These are phyloP conservation scores for Drosophila serrata DNA, from an alignment of 1,140 invertebrate species.

Conservation along the genomic window DNA sequence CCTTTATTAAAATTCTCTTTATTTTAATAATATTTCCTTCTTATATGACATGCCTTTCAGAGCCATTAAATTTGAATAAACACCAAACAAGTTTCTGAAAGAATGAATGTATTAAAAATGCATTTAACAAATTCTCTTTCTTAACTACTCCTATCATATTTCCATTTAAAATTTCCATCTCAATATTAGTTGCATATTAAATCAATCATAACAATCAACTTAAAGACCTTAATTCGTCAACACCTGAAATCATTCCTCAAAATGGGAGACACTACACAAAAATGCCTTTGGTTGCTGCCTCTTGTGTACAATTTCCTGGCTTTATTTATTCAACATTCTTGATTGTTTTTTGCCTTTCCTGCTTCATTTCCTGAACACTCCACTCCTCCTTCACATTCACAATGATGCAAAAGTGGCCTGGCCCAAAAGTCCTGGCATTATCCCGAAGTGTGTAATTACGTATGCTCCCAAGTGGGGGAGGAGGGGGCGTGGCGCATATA, in stretches of 20 bases:
- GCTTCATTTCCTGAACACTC: slow-evolving; percentile 37
- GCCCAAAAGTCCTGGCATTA: slow-evolving; percentile 53
- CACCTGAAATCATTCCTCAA: slow-evolving; percentile 12
- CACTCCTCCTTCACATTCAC: slow-evolving; percentile 17
- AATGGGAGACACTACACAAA: slow-evolving; percentile 10
- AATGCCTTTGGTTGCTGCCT: slow-evolving; percentile 15
- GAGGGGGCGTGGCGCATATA: slow-evolving; percentile 30
- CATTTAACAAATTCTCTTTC: neutral
- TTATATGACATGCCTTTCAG: too few species aligned
- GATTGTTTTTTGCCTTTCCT: slow-evolving; percentile 52
- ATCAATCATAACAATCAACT: neutral
- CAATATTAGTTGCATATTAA: slow-evolving; percentile 3
- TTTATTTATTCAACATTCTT: slow-evolving; percentile 41
- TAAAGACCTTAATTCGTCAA: slow-evolving; percentile 6
- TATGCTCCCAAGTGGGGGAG: slow-evolving; percentile 43
- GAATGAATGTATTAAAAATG: neutral
- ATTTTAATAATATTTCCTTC: too few species aligned
- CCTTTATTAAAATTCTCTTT: too few species aligned
- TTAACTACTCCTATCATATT: neutral
- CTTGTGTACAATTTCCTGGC: slow-evolving; percentile 25
- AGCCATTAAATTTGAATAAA: too few species aligned
- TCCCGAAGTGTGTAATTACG: slow-evolving; percentile 69
- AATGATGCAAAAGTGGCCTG: slow-evolving; percentile 63
- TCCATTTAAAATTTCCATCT: neutral
- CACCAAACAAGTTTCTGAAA: neutral